Conservation (phyloP, 2,113 vertebrate genomes). For the Miniopterus natalensis region DNA sequence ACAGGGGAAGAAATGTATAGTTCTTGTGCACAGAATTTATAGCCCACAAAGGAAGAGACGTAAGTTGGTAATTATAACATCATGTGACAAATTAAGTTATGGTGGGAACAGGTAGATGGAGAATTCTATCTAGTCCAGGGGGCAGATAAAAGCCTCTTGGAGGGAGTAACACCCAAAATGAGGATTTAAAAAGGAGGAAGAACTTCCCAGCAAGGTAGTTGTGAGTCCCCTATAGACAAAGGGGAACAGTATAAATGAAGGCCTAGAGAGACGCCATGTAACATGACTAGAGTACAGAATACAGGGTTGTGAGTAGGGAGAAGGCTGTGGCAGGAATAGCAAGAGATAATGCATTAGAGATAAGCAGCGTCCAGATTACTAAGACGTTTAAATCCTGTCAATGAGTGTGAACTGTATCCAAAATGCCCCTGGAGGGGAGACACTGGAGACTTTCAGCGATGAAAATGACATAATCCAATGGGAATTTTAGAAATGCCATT, state of each 20-base stretch:
- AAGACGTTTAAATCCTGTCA: conserved; percentile 49
- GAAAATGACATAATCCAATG: background rate
- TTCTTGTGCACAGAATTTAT: background rate
- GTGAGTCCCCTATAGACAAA: background rate
- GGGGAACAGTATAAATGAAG: background rate
- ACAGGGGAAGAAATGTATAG: background rate
- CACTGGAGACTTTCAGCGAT: conserved; percentile 21
- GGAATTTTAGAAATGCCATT: conserved; percentile 57
- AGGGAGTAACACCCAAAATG: background rate
- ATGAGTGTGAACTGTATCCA: conserved; percentile 32
- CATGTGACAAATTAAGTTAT: background rate
- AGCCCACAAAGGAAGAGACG: background rate
- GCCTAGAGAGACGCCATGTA: background rate
- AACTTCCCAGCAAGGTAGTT: background rate
- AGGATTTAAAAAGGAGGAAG: background rate
- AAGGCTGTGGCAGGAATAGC: background rate
- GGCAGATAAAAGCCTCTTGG: background rate
- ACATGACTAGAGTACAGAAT: background rate
- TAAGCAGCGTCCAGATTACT: background rate
- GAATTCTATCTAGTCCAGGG: background rate
- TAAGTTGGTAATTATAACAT: background rate
- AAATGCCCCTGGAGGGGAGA: conserved; percentile 16
- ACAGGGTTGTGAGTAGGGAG: background rate
- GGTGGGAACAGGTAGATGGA: background rate
- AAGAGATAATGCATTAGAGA: background rate